Evolutionary conservation across 2,888 invertebrate species (phyloP).

Genomic region (Spisula subtruncata): DNA sequence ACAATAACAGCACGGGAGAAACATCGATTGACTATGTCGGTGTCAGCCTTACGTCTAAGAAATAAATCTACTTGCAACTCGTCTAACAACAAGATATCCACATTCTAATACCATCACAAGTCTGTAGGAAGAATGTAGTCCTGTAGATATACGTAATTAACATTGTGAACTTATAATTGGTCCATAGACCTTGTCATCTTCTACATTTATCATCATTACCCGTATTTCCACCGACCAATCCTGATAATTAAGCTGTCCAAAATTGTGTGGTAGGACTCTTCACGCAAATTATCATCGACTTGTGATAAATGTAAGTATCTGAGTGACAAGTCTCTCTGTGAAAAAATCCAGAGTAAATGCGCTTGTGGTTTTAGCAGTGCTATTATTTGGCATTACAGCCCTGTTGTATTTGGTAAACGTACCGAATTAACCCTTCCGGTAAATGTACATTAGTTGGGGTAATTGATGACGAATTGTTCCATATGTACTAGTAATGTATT

Average conservation of each 20-base stretch:
- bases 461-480: too few species aligned
- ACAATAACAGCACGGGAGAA: too few species aligned
- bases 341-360: neutral
- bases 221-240: neutral
- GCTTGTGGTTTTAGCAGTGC: neutral
- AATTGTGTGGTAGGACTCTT: neutral
- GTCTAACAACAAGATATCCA: neutral
- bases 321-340: neutral
- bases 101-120: too few species aligned
- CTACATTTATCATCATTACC: conserved; percentile 16
- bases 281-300: neutral
- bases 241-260: conserved; percentile 23
- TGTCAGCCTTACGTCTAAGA: too few species aligned
- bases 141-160: conserved; percentile 1
- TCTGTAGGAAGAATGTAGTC: too few species aligned
- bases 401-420: neutral
- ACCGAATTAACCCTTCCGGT: too few species aligned
- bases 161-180: neutral
- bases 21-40: too few species aligned
- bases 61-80: too few species aligned
- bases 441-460: too few species aligned
- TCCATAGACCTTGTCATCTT: neutral
- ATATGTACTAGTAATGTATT: too few species aligned
- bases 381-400: neutral
- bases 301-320: conserved; percentile 23